Evolutionary conservation across 2,888 invertebrate genomes (phyloP), one percentile per base, ranked within the genome.

Genomic region (Melangyna quadrimaculata): DNA sequence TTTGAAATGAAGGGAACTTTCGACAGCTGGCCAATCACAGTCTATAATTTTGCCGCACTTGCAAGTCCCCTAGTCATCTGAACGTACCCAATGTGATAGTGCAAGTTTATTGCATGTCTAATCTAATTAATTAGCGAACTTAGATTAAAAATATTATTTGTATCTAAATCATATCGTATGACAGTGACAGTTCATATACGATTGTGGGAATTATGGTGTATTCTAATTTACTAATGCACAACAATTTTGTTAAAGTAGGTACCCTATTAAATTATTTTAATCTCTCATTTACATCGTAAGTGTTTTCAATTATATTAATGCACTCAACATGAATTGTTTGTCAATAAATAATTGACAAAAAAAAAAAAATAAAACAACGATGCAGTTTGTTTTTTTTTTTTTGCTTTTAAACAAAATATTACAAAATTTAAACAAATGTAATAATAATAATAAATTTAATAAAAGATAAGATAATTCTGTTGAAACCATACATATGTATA

Each of bases 281-380:
- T 59, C 59, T 35, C 14, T 22, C 22, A 35, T 59, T 59, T 22
- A 37, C 35, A 59, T 35, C 59, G 32, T 57, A 57, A 57, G 57
- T 59, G 59, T 35, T 59, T 59, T 32, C 59, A 35, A 59, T 59
- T 35, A 59, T 59, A 14, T 59, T 59, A 59, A 59, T 59, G 19
- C 35, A 14, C 3, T 7, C 32, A 57, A 57, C 57, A 32, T 57
- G 8, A 57, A 32, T 35, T 57, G 29, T 57, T 35, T 12, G 19
- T 9, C 22, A 59, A 59, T 32, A 32, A 57, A 57, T 57, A 59
- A 59, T 59, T 35, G 19, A 35, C n/a, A n/a, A n/a, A n/a, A n/a
- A n/a, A n/a, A n/a, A n/a, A n/a, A n/a, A n/a, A n/a, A n/a, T n/a
- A 59, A 17, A 22, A 37, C 35, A 55, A 17, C n/a, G 19, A 55